These are phyloP conservation scores for Melolontha melolontha DNA, from an alignment of 2,888 invertebrate species.

Conservation along the genomic window DNA sequence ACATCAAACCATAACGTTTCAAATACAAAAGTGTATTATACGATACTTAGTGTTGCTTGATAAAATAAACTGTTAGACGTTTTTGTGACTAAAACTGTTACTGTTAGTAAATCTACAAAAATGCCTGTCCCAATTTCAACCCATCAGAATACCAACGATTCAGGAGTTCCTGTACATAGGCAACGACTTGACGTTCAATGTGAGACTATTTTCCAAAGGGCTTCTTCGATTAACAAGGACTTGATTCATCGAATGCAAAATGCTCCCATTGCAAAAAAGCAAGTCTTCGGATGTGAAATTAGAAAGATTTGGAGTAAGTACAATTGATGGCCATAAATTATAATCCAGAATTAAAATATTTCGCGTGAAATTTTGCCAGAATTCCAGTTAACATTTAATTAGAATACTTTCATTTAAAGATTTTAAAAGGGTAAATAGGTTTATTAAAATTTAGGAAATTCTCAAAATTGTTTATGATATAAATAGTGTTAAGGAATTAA, in stretches of 20 bases:
- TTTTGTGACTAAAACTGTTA: not conserved
- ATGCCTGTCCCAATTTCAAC: not conserved
- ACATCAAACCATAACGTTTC: not conserved
- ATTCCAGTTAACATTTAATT: too few relatives aligned
- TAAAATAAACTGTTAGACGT: not conserved
- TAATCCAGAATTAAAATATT: too few relatives aligned
- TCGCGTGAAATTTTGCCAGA: too few relatives aligned
- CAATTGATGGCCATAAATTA: too few relatives aligned
- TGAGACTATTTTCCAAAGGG: slow-evolving; percentile 59
- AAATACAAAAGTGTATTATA: not conserved
- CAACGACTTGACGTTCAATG: slow-evolving; percentile 51
- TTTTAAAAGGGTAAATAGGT: too few relatives aligned
- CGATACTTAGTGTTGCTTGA: not conserved
- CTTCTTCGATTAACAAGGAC: slow-evolving; percentile 60
- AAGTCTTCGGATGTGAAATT: slow-evolving; percentile 58
- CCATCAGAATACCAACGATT: not conserved
- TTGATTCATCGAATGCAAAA: slow-evolving; percentile 61
- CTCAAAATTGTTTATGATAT: too few relatives aligned
- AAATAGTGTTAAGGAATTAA: too few relatives aligned
- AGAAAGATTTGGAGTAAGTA: slow-evolving; percentile 61
- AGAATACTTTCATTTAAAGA: too few relatives aligned
- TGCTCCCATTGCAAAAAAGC: slow-evolving; percentile 56
- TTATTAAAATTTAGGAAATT: too few relatives aligned
- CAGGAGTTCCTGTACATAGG: slow-evolving; percentile 1
- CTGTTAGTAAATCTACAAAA: not conserved